Evolutionary conservation across 2,888 invertebrate genomes (phyloP).

Genomic region (Cacoxenus indagator): DNA sequence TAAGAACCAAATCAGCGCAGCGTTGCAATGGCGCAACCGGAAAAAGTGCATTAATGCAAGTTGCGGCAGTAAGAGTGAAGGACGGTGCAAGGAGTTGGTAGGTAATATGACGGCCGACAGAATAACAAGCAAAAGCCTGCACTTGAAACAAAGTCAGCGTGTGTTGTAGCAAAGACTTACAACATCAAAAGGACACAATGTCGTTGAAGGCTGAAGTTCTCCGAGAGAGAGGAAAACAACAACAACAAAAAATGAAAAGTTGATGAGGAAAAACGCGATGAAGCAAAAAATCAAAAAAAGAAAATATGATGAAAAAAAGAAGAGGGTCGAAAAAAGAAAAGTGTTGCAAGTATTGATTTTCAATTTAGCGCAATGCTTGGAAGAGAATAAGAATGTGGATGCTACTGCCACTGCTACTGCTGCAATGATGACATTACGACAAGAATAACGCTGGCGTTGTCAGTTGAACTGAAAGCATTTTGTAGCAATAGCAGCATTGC

Average conservation of each 20-base stretch:
- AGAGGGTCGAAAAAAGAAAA: slow-evolving; percentile 15
- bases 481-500: not conserved
- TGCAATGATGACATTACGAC: not conserved
- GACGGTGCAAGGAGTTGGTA: not conserved
- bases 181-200: not conserved
- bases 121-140: too few relatives aligned
- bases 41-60: slow-evolving; percentile 17
- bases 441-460: not conserved
- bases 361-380: slow-evolving; percentile 49
- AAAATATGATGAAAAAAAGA: not conserved
- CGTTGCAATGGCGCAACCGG: not conserved
- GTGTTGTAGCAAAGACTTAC: too few relatives aligned
- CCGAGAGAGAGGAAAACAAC: too few relatives aligned
- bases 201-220: too few relatives aligned
- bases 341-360: slow-evolving; percentile 56
- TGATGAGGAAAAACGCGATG: not conserved
- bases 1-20: not conserved
- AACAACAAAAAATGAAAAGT: not conserved
- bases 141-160: too few relatives aligned
- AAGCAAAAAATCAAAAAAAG: not conserved
- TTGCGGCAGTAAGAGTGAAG: not conserved
- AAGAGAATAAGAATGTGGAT: slow-evolving; percentile 8
- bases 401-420: not conserved
- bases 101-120: not conserved
- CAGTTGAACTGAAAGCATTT: slow-evolving; percentile 39